A percentile compares a stretch with the other conserved stretches of the same genome.
Conservation (phyloP, 2,888 invertebrate genomes). For the Lasius fuliginosus region DNA sequence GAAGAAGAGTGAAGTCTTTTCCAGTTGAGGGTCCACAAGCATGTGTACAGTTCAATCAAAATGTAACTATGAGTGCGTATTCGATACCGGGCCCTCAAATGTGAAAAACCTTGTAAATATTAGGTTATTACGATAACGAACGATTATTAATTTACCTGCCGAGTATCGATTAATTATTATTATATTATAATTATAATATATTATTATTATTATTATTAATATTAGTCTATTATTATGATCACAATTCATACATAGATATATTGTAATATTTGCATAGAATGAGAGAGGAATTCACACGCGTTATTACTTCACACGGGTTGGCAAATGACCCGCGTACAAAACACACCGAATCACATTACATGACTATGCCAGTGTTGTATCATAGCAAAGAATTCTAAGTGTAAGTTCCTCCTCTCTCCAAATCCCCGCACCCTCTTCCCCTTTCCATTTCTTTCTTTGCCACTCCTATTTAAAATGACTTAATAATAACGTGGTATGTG, state of each 20-base stretch:
- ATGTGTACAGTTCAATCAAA: conserved; percentile 83
- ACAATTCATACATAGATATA: conserved; percentile 69
- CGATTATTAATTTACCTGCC: conserved; percentile 84
- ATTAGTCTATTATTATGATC: conserved; percentile 61
- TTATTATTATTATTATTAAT: conserved; percentile 79
- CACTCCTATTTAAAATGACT: conserved; percentile 75
- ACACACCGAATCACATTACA: conserved; percentile 74
- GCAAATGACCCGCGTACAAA: conserved; percentile 52
- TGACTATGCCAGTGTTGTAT: conserved; percentile 84
- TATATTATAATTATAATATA: conserved; percentile 79
- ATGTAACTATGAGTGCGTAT: conserved; percentile 80
- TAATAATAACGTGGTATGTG: conserved; percentile 60
- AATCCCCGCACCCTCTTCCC: conserved; percentile 46
- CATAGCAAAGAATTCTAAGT: conserved; percentile 80
- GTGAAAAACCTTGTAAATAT: conserved; percentile 83
- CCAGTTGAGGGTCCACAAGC: conserved; percentile 73
- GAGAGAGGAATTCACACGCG: conserved; percentile 71
- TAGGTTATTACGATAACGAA: conserved; percentile 82
- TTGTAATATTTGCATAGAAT: conserved; percentile 79
- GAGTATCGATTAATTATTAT: conserved; percentile 84
- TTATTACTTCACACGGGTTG: conserved; percentile 62
- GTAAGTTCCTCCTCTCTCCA: conserved; percentile 77
- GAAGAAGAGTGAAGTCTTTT: conserved; percentile 70
- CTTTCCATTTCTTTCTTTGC: conserved; percentile 70
- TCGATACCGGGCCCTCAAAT: conserved; percentile 78